Base-by-base conservation (phyloP, 2,888 invertebrate species). In the Dusona sp. region DNA sequence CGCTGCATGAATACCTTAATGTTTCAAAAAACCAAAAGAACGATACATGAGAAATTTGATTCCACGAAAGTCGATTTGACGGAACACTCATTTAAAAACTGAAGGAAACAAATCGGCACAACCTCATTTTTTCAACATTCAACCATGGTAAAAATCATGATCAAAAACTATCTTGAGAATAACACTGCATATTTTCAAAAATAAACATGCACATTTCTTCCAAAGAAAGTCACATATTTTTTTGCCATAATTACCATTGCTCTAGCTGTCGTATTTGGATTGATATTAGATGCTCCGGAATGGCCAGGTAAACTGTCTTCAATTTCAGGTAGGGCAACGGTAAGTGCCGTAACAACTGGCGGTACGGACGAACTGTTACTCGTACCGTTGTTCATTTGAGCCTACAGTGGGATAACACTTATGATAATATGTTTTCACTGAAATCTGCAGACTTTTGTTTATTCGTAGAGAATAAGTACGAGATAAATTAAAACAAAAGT, bases 261-360 rank as follows among this genome's bases (percentile, higher is more conserved):
- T 11, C n/a, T 29, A 65, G 82, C 72, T 1, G 85, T 68, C 6
- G 88, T 67, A 42, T 84, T 80, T 42, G 87, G 88, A 75, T 88
- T 88, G 74, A 83, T 82, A 67, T 89, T 87, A 22, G 85, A 78
- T 25, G 89, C 87, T 75, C 89, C 91, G 3, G 90, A 90, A 79
- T 90, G 89, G 57, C 89, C 89, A 0, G 90, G 88, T 51, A 88
- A 88, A 74, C 90, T 89, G 51, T 77, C 87, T 38, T 89, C 90
- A 61, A 88, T 77, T 6, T 88, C 87, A 7, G 92, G 90, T 70
- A 91, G 78, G 70, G 90, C 88, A 38, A 91, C 91, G 6, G 90
- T 91, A 72, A 91, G 85, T 0, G 89, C 81, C 70, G 90, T 89
- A 85, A 91, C 77, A 70, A 88, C 89, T 11, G 79, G 88, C 8